Percentiles rank a stretch among this genome's conserved stretches.
phyloP scores from a whole-genome alignment of 1,140 invertebrate genomes.

The Laupala kohalensis region DNA sequence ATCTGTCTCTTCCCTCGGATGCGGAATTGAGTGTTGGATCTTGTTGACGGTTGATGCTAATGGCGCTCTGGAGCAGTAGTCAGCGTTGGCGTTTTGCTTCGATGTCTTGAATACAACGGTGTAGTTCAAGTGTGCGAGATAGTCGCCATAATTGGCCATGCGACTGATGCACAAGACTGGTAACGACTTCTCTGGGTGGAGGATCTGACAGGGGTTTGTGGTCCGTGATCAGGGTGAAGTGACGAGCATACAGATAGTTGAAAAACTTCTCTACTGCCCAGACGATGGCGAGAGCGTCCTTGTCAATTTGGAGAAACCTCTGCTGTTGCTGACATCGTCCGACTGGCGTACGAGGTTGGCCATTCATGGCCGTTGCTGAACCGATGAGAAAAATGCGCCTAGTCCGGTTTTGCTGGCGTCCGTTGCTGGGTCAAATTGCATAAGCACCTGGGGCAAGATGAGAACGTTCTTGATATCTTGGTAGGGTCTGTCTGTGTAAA shows the following conservation, averaged over 20 bases:
- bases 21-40: too few species aligned
- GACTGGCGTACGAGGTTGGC: neutral
- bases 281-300: neutral
- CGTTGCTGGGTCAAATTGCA: neutral
- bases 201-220: too few species aligned
- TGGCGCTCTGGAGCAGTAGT: too few species aligned
- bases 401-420: slow-evolving; percentile 1
- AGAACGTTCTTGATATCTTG: too few species aligned
- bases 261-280: too few species aligned
- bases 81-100: too few species aligned
- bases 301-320: slow-evolving; percentile 1
- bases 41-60: too few species aligned
- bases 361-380: neutral
- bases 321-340: neutral
- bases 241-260: too few species aligned
- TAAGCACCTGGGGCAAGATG: too few species aligned
- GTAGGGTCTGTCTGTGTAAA: neutral
- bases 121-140: slow-evolving; percentile 18
- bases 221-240: too few species aligned
- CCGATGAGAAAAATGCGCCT: neutral
- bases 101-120: too few species aligned
- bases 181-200: too few species aligned
- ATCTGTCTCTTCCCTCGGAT: neutral
- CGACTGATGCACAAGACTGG: slow-evolving; percentile 18
- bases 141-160: slow-evolving; percentile 22